A percentile compares a stretch with the other conserved stretches of the same genome.
phyloP scores from a whole-genome alignment of 1,140 invertebrate genomes.

The Trichoplusia ni region DNA sequence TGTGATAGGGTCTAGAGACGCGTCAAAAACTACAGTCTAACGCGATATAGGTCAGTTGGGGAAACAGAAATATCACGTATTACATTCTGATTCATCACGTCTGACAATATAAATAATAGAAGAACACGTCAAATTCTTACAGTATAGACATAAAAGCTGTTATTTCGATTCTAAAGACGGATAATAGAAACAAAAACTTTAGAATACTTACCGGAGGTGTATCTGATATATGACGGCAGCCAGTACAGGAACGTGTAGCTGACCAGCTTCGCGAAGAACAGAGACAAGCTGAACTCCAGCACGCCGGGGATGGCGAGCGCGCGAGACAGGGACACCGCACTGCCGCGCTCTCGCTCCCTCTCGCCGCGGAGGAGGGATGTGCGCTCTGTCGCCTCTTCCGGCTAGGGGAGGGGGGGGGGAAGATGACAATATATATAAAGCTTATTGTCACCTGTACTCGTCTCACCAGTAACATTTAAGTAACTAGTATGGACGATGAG shows the following conservation, averaged over 20 bases:
- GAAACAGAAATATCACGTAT: no score
- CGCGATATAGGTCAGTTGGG: no score
- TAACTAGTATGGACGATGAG: not conserved
- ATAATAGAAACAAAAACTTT: not conserved
- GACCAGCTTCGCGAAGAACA: slow-evolving; percentile 99
- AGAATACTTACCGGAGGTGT: slow-evolving; percentile 87
- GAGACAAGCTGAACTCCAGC: slow-evolving; percentile 94
- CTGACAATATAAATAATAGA: no score
- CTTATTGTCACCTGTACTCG: no score
- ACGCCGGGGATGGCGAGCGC: slow-evolving; percentile 96
- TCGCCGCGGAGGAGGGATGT: slow-evolving; percentile 57
- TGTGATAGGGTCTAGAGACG: no score
- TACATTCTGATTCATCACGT: no score
- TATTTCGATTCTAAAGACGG: no score
- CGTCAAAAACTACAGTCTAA: no score
- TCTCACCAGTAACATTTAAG: no score
- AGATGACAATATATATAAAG: no score
- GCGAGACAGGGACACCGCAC: slow-evolving; percentile 89
- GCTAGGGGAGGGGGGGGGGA: slow-evolving; percentile 10
- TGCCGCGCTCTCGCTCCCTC: slow-evolving; percentile 15
- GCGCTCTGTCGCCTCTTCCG: slow-evolving; percentile 55
- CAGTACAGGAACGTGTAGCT: slow-evolving; percentile 99
- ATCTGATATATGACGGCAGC: slow-evolving; percentile 94
- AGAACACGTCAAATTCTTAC: no score
- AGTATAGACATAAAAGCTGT: no score